These are phyloP conservation scores for Nycteola revayana DNA, from an alignment of 2,888 invertebrate species.

Conservation along the genomic window DNA sequence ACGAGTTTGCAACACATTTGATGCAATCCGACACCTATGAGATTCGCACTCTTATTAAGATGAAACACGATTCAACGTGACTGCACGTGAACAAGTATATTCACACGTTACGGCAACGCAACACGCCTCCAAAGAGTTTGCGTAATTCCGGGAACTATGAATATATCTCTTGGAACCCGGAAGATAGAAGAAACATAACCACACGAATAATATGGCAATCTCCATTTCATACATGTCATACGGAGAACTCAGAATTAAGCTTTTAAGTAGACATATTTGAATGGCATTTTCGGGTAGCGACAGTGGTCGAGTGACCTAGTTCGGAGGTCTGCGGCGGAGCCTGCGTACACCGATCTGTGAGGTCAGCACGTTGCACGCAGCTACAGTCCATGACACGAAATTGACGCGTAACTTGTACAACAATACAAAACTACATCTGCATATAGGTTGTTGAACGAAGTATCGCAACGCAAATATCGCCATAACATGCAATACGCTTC, in stretches of 20 bases:
- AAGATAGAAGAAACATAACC: slow-evolving; percentile 16
- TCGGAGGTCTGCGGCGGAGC: slow-evolving; percentile 54
- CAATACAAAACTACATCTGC: slow-evolving; percentile 31
- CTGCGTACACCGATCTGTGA: slow-evolving; percentile 56
- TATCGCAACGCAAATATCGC: slow-evolving; percentile 27
- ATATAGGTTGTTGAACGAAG: slow-evolving; percentile 26
- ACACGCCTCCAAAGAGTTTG: slow-evolving; percentile 8
- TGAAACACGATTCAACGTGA: slow-evolving; percentile 11
- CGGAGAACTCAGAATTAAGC: slow-evolving; percentile 7
- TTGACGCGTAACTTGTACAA: slow-evolving; percentile 34
- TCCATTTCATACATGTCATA: slow-evolving; percentile 6
- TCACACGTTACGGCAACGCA: slow-evolving; percentile 7
- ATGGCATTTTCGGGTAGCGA: slow-evolving; percentile 49
- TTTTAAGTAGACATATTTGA: slow-evolving; percentile 18
- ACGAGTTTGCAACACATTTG: slow-evolving; percentile 27
- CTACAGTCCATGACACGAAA: slow-evolving; percentile 46
- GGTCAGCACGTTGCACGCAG: slow-evolving; percentile 47
- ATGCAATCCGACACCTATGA: slow-evolving; percentile 26
- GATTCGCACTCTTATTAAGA: slow-evolving; percentile 5
- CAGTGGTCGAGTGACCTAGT: slow-evolving; percentile 60
- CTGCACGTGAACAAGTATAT: slow-evolving; percentile 13
- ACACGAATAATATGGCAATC: slow-evolving; percentile 10
- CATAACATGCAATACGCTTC: slow-evolving; percentile 29
- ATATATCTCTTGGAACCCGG: slow-evolving; percentile 26
- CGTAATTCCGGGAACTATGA: slow-evolving; percentile 22